phyloP scores from a whole-genome alignment of 2,113 vertebrate species.

The Melospiza melodia region DNA sequence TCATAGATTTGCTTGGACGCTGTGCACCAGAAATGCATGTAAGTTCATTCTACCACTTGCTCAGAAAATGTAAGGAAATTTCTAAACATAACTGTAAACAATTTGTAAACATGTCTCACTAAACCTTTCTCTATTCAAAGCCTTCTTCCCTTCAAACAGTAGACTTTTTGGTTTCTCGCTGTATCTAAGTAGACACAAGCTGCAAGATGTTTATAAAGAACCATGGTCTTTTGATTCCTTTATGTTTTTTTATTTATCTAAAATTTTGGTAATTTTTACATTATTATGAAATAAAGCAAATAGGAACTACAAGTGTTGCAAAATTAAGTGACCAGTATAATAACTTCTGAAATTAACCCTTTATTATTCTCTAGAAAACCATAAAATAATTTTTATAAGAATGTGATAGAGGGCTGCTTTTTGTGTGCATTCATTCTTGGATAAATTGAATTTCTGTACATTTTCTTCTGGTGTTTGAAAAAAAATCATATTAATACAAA shows the following conservation, averaged over 20 bases:
- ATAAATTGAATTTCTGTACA: not conserved
- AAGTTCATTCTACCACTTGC: constrained; percentile 53
- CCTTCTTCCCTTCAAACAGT: not conserved
- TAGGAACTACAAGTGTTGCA: not conserved
- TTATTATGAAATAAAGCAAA: not conserved
- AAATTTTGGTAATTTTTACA: not conserved
- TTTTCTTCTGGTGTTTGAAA: not conserved
- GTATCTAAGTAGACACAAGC: not conserved
- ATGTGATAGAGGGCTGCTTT: not conserved
- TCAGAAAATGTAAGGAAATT: not conserved
- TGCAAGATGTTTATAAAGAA: not conserved
- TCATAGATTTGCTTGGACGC: constrained; percentile 95
- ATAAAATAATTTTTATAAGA: not conserved
- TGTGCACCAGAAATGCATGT: constrained; percentile 98
- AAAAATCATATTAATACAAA: not conserved
- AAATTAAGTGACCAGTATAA: not conserved
- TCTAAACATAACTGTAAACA: not conserved
- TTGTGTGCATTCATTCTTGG: not conserved
- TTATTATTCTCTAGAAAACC: not conserved
- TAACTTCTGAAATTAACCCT: not conserved
- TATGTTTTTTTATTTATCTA: not conserved
- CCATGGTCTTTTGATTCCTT: not conserved
- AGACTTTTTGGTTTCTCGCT: not conserved
- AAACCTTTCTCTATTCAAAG: not conserved
- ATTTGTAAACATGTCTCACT: not conserved